These are phyloP conservation scores for Zoanthus sociatus DNA, from an alignment of 92 coral and sea anemone genomes.

Conservation along the genomic window DNA sequence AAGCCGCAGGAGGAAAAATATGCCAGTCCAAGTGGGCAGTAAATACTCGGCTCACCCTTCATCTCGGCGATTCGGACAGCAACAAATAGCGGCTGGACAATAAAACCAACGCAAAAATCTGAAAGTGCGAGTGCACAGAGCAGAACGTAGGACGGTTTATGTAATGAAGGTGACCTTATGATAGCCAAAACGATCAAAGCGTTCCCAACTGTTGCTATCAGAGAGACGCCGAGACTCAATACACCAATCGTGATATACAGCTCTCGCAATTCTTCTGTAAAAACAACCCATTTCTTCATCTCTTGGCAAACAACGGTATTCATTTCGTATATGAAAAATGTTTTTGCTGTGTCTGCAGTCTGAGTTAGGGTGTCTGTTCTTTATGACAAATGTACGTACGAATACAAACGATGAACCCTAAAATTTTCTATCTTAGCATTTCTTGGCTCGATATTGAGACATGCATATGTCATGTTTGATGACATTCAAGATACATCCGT, in stretches of 20 bases:
- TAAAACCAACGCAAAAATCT: conserved; percentile 33
- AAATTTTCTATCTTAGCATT: not conserved
- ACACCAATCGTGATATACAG: not conserved
- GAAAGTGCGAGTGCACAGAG: conserved; percentile 22
- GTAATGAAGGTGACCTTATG: conserved; percentile 10
- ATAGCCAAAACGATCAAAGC: conserved; percentile 30
- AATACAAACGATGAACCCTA: not conserved
- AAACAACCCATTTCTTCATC: conserved; percentile 34
- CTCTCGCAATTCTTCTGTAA: not conserved
- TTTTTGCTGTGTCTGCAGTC: not conserved
- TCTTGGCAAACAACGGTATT: conserved; percentile 7
- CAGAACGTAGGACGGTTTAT: conserved; percentile 20
- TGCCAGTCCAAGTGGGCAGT: conserved; percentile 30
- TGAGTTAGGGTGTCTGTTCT: not conserved
- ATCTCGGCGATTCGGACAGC: conserved; percentile 42
- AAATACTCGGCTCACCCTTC: not conserved
- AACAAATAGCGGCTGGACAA: conserved; percentile 34
- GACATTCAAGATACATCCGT: not conserved
- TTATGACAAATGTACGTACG: no score
- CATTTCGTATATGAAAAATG: not conserved
- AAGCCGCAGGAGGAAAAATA: conserved; percentile 31
- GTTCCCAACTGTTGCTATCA: conserved; percentile 17
- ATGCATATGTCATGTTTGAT: not conserved
- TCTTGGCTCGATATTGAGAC: not conserved
- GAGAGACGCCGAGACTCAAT: not conserved